These are phyloP conservation scores for Zoanthus sociatus DNA, from an alignment of 92 coral and sea anemone genomes.

Conservation along the genomic window DNA sequence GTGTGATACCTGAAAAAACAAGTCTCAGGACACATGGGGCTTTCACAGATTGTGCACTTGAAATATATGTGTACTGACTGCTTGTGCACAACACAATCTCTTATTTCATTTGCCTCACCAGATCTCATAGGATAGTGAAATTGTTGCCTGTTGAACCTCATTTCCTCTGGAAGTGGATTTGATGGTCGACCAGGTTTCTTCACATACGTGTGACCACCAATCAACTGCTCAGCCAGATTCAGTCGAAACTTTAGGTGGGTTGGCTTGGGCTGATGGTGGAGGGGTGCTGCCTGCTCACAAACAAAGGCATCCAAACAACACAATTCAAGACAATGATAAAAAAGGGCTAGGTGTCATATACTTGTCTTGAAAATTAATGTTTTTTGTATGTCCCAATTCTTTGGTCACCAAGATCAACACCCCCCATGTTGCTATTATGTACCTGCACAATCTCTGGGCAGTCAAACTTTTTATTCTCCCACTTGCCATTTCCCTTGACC, in stretches of 20 bases:
- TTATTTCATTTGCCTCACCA: neutral
- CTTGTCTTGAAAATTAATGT: slow-evolving; percentile 27
- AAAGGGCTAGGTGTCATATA: slow-evolving; percentile 43
- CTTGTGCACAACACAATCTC: neutral
- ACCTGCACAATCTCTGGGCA: slow-evolving; percentile 36
- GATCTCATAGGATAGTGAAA: neutral
- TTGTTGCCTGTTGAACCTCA: neutral
- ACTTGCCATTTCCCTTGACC: slow-evolving; percentile 23
- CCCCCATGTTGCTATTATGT: slow-evolving; percentile 40
- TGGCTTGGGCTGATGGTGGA: slow-evolving; percentile 24
- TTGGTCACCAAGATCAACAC: slow-evolving; percentile 51
- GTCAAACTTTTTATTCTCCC: slow-evolving; percentile 45
- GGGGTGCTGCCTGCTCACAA: slow-evolving; percentile 21
- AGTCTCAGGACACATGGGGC: neutral
- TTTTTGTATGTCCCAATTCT: slow-evolving; percentile 43
- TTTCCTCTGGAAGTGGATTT: no score
- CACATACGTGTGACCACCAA: neutral
- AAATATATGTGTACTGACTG: neutral
- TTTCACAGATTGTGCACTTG: neutral
- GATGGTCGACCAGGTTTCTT: no score
- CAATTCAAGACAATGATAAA: slow-evolving; percentile 39
- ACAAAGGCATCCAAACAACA: slow-evolving; percentile 52
- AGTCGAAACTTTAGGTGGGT: neutral
- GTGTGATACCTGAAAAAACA: no score
- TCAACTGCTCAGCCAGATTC: slow-evolving; percentile 3